A percentile compares a stretch with the other conserved stretches of the same genome.
phyloP scores from a whole-genome alignment of 1,140 invertebrate species.

The Anastrepha obliqua region DNA sequence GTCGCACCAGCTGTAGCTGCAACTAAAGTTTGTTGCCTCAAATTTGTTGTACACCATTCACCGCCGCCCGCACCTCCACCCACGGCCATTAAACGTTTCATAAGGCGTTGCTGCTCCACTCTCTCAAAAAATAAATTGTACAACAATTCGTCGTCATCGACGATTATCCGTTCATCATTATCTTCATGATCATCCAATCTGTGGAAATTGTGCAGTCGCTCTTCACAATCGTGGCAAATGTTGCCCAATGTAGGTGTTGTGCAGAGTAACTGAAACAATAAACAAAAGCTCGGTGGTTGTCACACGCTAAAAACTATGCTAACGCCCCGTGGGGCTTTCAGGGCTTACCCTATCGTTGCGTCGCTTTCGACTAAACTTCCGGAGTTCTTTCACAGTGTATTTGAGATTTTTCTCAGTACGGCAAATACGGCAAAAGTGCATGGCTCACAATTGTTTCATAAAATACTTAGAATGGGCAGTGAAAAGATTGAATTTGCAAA shows the following conservation, averaged over 20 bases:
- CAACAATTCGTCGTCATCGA: constrained; percentile 57
- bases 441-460: constrained; percentile 17
- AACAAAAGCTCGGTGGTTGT: constrained; percentile 3
- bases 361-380: constrained; percentile 53
- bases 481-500: not conserved
- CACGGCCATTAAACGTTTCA: constrained; percentile 7
- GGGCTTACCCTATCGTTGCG: constrained; percentile 43
- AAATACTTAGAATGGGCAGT: not conserved
- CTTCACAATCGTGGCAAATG: constrained; percentile 57
- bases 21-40: constrained; percentile 22
- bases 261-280: constrained; percentile 52
- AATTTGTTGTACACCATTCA: not conserved
- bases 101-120: constrained; percentile 43
- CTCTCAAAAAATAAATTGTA: constrained; percentile 56
- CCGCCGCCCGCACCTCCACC: constrained; percentile 34
- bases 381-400: constrained; percentile 53
- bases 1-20: constrained; percentile 49
- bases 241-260: constrained; percentile 56
- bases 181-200: constrained; percentile 51
- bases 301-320: constrained; percentile 7
- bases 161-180: constrained; percentile 51
- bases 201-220: constrained; percentile 56
- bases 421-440: constrained; percentile 57
- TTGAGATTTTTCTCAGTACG: constrained; percentile 57
- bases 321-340: not conserved